Evolutionary conservation across 2,113 vertebrate species (phyloP).

Genomic region (Oceanodroma tethys): DNA sequence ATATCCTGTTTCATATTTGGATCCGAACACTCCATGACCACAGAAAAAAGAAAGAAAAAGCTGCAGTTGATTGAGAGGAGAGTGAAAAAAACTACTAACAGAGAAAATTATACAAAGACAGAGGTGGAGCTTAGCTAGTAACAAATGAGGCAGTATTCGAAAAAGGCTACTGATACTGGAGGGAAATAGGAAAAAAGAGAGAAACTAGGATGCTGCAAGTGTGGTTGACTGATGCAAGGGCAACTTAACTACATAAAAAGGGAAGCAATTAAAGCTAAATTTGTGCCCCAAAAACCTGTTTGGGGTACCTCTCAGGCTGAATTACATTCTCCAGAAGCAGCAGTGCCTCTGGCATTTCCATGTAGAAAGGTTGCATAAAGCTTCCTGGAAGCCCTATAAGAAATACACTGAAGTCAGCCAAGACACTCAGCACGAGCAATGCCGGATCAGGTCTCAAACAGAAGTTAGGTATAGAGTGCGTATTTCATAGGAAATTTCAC

Average conservation of each 20-base stretch:
- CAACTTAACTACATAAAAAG: neutral
- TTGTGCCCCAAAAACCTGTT: neutral
- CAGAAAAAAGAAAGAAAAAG: neutral
- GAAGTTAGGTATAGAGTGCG: neutral
- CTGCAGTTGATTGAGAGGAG: neutral
- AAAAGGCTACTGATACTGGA: neutral
- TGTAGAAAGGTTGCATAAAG: neutral
- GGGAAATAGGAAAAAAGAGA: neutral
- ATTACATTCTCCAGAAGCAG: neutral
- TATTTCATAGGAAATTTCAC: neutral
- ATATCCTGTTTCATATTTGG: neutral
- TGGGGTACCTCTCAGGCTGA: neutral
- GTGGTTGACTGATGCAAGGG: neutral
- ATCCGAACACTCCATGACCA: neutral
- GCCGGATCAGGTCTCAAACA: neutral
- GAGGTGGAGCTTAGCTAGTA: neutral
- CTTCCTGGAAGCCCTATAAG: neutral
- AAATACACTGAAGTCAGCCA: neutral
- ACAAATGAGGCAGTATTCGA: neutral
- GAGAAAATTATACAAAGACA: neutral
- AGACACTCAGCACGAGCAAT: neutral
- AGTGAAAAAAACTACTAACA: neutral
- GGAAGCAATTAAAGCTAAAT: neutral
- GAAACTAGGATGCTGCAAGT: neutral
- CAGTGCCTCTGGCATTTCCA: neutral